Evolutionary conservation across 2,888 invertebrate genomes (phyloP).

Genomic region (Amphipoea oculea): DNA sequence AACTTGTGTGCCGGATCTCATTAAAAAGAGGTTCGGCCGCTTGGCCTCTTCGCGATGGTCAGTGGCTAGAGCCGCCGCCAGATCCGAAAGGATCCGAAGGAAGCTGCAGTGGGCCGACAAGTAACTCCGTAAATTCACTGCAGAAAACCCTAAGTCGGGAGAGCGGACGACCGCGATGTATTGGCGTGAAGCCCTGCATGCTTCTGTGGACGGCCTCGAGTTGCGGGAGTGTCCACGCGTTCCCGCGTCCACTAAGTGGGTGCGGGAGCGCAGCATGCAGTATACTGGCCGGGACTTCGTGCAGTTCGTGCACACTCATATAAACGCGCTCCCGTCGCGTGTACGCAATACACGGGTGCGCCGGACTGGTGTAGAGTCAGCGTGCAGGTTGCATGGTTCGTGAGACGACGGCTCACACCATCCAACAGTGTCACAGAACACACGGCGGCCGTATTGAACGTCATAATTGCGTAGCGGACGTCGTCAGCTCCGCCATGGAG

Average conservation of each 20-base stretch:
- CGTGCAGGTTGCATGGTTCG: constrained; percentile 69
- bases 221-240: neutral
- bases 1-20: constrained; percentile 1
- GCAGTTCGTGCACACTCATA: constrained; percentile 37
- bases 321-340: constrained; percentile 47
- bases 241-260: neutral
- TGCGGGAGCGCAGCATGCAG: constrained; percentile 12
- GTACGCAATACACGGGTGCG: constrained; percentile 36
- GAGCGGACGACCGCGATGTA: constrained; percentile 1
- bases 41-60: constrained; percentile 10
- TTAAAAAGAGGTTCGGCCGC: constrained; percentile 7
- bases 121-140: neutral
- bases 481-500: constrained; percentile 61
- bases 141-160: constrained; percentile 7
- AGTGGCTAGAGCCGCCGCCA: constrained; percentile 13
- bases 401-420: constrained; percentile 67
- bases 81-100: constrained; percentile 52
- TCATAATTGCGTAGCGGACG: constrained; percentile 61
- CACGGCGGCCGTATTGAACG: constrained; percentile 58
- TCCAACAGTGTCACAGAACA: constrained; percentile 17
- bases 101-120: constrained; percentile 45
- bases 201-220: constrained; percentile 10
- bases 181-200: constrained; percentile 39
- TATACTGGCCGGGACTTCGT: constrained; percentile 46
- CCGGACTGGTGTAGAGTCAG: constrained; percentile 30